Conservation (phyloP, 2,888 invertebrate species). For the Gisinianus flammeolus region DNA sequence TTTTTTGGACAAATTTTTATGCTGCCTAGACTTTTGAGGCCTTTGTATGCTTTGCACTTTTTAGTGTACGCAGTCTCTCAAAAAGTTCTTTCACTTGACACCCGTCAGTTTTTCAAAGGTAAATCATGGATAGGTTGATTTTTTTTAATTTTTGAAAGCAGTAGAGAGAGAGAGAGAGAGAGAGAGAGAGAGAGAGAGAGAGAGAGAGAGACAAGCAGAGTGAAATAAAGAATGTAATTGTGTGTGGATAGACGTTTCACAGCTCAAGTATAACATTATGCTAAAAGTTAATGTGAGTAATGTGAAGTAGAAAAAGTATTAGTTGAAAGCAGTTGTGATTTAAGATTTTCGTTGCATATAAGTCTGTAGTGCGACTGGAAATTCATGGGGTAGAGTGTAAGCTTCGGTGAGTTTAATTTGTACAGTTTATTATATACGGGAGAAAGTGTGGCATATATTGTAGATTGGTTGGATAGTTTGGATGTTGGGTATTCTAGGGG, state of each 20-base stretch:
- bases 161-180: no score
- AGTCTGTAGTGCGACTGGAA: neutral
- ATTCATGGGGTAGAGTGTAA: conserved; percentile 5
- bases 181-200: no score
- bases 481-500: conserved; percentile 9
- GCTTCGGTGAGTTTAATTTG: conserved; percentile 14
- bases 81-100: neutral
- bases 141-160: neutral
- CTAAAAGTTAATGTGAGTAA: conserved; percentile 26
- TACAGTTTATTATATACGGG: conserved; percentile 21
- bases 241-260: neutral
- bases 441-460: conserved; percentile 11
- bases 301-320: conserved; percentile 15
- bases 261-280: conserved; percentile 8
- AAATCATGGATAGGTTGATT: neutral
- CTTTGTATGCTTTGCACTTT: neutral
- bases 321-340: conserved; percentile 16
- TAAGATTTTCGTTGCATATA: conserved; percentile 14
- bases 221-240: neutral
- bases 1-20: neutral
- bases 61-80: neutral
- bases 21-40: neutral
- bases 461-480: neutral
- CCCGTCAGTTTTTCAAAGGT: neutral
- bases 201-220: no score